Evolutionary conservation across 2,113 vertebrate species (phyloP).

Genomic region (Geococcyx californianus): DNA sequence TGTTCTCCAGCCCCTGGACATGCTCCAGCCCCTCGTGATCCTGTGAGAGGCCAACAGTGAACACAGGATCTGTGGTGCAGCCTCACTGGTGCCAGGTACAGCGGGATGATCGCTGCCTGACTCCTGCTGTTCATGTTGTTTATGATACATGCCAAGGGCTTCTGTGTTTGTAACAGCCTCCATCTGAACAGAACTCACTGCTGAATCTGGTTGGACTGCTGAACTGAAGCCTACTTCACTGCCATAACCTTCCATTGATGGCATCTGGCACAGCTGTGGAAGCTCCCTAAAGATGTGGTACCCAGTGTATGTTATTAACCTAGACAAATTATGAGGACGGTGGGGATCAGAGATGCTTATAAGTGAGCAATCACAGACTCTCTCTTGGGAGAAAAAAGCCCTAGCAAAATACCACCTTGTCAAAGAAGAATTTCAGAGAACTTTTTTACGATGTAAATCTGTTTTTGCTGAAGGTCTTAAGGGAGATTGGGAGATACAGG

Average conservation of each 20-base stretch:
- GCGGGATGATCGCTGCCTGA: too few species aligned
- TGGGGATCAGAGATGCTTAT: not conserved
- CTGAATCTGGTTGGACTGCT: not conserved
- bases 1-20: too few species aligned
- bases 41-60: too few species aligned
- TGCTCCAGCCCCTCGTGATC: too few species aligned
- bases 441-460: not conserved
- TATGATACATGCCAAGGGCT: too few species aligned
- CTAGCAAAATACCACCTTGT: not conserved
- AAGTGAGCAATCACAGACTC: not conserved
- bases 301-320: not conserved
- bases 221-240: not conserved
- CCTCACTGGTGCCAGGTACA: too few species aligned
- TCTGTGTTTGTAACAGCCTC: not conserved
- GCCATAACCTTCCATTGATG: not conserved
- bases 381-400: not conserved
- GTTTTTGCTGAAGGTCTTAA: not conserved
- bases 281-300: not conserved
- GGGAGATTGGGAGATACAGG: not conserved
- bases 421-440: not conserved
- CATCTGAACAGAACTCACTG: not conserved
- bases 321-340: not conserved
- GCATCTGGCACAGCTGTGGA: not conserved
- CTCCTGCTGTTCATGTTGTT: too few species aligned
- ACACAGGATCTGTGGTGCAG: too few species aligned